phyloP scores from a whole-genome alignment of 2,797 vertebrate species.

The Coccyzus lansbergi region DNA sequence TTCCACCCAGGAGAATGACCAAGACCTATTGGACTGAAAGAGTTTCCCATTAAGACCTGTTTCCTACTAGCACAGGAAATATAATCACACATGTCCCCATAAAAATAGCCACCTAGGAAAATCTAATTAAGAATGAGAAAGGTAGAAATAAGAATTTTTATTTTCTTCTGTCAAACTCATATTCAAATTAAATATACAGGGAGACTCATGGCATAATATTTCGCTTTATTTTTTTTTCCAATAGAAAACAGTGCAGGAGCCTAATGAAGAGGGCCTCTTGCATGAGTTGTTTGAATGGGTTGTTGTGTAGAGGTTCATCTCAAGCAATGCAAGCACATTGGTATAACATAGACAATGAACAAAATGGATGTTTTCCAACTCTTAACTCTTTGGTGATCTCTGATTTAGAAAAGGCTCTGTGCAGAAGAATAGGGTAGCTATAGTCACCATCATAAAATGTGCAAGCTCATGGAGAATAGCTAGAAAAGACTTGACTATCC shows the following conservation, averaged over 20 bases:
- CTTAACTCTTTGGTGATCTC: not conserved
- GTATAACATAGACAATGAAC: not conserved
- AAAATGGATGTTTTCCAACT: not conserved
- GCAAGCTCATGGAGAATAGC: not conserved
- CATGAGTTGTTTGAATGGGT: not conserved
- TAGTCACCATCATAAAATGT: not conserved
- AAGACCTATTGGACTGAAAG: not conserved
- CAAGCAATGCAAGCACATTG: not conserved
- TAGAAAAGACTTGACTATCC: not conserved
- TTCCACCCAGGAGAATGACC: no score
- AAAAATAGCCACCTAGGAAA: not conserved
- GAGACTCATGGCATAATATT: not conserved
- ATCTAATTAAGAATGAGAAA: not conserved
- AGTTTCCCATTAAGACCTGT: not conserved
- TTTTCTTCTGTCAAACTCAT: not conserved
- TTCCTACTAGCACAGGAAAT: not conserved
- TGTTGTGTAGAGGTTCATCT: not conserved
- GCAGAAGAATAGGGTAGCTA: not conserved
- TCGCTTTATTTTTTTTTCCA: no score
- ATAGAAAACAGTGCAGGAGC: not conserved
- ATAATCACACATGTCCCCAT: not conserved
- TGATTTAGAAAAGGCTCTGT: not conserved
- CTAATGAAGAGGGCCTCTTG: not conserved
- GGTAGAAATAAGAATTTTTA: not conserved
- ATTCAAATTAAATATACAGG: not conserved